Evolutionary conservation across 1,140 invertebrate species (phyloP).

Genomic region (Gonatopus flavifemur): DNA sequence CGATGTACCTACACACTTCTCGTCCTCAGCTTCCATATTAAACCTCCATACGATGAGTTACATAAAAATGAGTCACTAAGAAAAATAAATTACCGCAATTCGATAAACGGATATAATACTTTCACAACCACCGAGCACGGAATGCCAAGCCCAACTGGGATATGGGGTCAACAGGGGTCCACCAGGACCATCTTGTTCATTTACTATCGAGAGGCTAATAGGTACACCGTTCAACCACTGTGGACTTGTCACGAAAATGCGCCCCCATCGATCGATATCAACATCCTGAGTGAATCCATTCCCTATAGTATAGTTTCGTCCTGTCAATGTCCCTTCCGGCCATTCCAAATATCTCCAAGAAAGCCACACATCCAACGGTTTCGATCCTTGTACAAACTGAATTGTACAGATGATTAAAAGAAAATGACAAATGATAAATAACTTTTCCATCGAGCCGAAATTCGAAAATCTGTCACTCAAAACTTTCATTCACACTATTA

Average conservation of each 20-base stretch:
- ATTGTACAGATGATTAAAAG: neutral
- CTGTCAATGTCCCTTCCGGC: slow-evolving; percentile 38
- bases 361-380: slow-evolving; percentile 35
- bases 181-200: slow-evolving; percentile 33
- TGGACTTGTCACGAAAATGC: slow-evolving; percentile 55
- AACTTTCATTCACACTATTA: too few relatives aligned
- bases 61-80: too few relatives aligned
- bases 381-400: neutral
- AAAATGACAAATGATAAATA: too few relatives aligned
- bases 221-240: slow-evolving; percentile 55
- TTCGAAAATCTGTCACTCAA: too few relatives aligned
- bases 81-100: slow-evolving; percentile 53
- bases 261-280: slow-evolving; percentile 45
- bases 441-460: too few relatives aligned
- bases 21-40: too few relatives aligned
- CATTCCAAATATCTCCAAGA: slow-evolving; percentile 51
- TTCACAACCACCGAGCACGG: slow-evolving; percentile 36
- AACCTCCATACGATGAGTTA: too few relatives aligned
- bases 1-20: too few relatives aligned
- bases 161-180: slow-evolving; percentile 51
- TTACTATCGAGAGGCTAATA: slow-evolving; percentile 50
- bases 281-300: slow-evolving; percentile 53
- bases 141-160: slow-evolving; percentile 53
- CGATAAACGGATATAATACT: slow-evolving; percentile 54
- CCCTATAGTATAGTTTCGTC: slow-evolving; percentile 44